Evolutionary conservation across 2,888 invertebrate species (phyloP).

Genomic region (Syrphus vitripennis): DNA sequence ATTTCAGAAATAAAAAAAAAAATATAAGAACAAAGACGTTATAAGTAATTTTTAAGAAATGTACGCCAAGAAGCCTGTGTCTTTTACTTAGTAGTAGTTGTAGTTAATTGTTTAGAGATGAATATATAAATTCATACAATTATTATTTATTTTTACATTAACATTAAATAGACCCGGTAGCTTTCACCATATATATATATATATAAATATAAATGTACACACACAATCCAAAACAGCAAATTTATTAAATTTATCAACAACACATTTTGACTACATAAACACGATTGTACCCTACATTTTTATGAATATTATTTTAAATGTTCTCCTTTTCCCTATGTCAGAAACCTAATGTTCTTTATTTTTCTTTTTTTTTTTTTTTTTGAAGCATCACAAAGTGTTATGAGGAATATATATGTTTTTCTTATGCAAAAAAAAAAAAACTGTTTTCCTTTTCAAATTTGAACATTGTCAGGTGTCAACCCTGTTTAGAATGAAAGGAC

Average conservation of each 20-base stretch:
- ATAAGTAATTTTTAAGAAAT: conserved; percentile 70
- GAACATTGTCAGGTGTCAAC: background rate
- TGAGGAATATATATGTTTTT: background rate
- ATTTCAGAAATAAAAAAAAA: background rate
- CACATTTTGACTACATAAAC: background rate
- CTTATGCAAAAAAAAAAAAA: background rate
- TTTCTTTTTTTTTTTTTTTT: conserved; percentile 24
- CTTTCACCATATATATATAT: conserved; percentile 49
- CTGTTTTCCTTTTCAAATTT: background rate
- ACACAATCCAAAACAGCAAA: conserved; percentile 17
- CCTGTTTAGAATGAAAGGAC: no score
- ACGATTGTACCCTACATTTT: conserved; percentile 46
- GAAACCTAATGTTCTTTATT: background rate
- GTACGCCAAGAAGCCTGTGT: conserved; percentile 72
- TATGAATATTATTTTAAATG: conserved; percentile 45
- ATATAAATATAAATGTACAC: conserved; percentile 54
- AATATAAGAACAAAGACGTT: conserved; percentile 9
- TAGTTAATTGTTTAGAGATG: conserved; percentile 66
- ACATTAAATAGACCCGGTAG: conserved; percentile 52
- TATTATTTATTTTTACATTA: conserved; percentile 53
- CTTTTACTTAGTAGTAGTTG: conserved; percentile 75
- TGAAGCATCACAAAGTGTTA: conserved; percentile 24
- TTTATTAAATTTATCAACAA: conserved; percentile 14
- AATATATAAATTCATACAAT: conserved; percentile 38
- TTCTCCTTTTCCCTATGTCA: conserved; percentile 37